phyloP scores from a whole-genome alignment of 2,113 vertebrate genomes.

The Planiliza haematocheilus region DNA sequence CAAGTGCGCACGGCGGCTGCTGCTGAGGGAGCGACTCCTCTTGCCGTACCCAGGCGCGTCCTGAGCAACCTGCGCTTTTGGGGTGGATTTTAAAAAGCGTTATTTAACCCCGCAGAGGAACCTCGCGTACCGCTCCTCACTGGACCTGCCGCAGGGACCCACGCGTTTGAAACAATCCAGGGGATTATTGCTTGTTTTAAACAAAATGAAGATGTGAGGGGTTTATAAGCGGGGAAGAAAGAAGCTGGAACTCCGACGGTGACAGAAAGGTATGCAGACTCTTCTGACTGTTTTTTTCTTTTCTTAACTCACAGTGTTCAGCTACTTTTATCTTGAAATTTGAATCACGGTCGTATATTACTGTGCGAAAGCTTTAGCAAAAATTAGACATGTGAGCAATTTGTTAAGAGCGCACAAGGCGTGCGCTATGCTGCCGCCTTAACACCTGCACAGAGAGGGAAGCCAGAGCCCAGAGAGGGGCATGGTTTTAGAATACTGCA shows the following conservation, averaged over 20 bases:
- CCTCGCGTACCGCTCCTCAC: slow-evolving; percentile 42
- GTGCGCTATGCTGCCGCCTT: slow-evolving; percentile 25
- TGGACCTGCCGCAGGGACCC: slow-evolving; percentile 78
- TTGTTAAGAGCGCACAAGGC: slow-evolving; percentile 22
- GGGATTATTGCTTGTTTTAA: slow-evolving; percentile 77
- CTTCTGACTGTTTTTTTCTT: background rate
- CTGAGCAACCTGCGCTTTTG: slow-evolving; percentile 74
- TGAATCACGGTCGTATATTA: background rate
- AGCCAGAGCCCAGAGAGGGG: slow-evolving; percentile 30
- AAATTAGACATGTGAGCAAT: slow-evolving; percentile 3
- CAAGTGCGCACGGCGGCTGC: slow-evolving; percentile 77
- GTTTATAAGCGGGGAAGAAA: slow-evolving; percentile 62
- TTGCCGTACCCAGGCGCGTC: slow-evolving; percentile 75
- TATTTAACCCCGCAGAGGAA: slow-evolving; percentile 52
- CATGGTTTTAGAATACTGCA: slow-evolving; percentile 42
- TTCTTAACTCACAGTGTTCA: background rate
- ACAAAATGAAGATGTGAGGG: slow-evolving; percentile 81
- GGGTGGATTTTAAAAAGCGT: slow-evolving; percentile 70
- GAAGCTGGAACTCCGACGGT: slow-evolving; percentile 70
- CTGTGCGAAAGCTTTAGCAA: background rate
- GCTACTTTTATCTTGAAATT: slow-evolving; percentile 28
- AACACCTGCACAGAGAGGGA: slow-evolving; percentile 10
- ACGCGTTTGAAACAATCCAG: slow-evolving; percentile 51
- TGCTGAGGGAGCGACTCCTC: slow-evolving; percentile 79
- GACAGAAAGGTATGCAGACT: slow-evolving; percentile 70